phyloP scores from a whole-genome alignment of 23 tunicate genomes.

The Halocynthia aurantium region DNA sequence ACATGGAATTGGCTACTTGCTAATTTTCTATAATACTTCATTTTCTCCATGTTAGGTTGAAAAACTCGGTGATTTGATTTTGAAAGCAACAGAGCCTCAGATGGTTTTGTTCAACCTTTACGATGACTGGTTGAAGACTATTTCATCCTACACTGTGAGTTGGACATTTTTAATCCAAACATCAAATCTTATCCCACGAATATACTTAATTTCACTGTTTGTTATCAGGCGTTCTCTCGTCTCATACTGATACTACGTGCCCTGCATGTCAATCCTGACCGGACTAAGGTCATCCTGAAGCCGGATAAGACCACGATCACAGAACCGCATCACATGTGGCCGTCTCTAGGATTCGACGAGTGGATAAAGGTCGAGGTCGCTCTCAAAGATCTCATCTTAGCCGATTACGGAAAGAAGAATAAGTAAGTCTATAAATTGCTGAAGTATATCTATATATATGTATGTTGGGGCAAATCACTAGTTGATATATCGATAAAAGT shows the following conservation, averaged over 20 bases:
- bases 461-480: too few species aligned
- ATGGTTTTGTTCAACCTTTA: slow-evolving; percentile 99
- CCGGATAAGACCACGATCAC: slow-evolving; percentile 99
- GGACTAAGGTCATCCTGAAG: slow-evolving; percentile 97
- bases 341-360: slow-evolving; percentile 93
- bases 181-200: too few species aligned
- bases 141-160: slow-evolving; percentile 96
- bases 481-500: too few species aligned
- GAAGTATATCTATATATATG: not conserved
- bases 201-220: not conserved
- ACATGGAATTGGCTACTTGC: not conserved
- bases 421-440: slow-evolving; percentile 49
- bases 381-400: slow-evolving; percentile 94
- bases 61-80: slow-evolving; percentile 95
- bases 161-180: too few species aligned
- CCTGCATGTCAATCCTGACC: slow-evolving; percentile 99
- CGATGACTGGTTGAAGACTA: slow-evolving; percentile 99
- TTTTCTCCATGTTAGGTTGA: slow-evolving; percentile 61
- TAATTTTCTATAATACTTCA: not conserved
- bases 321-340: slow-evolving; percentile 99
- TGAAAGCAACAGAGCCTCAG: slow-evolving; percentile 99
- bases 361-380: slow-evolving; percentile 99
- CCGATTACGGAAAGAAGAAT: slow-evolving; percentile 99
- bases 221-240: slow-evolving; percentile 93
- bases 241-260: slow-evolving; percentile 94